Evolutionary conservation across 2,888 invertebrate species (phyloP), one percentile per base, ranked within the genome.

Genomic region (Sturmia bella): DNA sequence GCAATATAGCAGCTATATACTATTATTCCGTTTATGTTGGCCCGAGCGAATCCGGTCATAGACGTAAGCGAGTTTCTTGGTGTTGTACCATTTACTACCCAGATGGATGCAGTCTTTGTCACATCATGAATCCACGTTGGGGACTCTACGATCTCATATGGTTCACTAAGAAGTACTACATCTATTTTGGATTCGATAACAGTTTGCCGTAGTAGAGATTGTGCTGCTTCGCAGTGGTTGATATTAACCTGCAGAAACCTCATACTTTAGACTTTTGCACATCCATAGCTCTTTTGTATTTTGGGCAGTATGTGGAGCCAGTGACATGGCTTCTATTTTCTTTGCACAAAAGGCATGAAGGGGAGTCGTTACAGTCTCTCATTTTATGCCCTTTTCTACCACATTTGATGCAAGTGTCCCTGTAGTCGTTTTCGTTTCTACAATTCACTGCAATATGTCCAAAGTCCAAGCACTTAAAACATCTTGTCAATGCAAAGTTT

Each of bases 151-250:
- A 15, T 19, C n/a, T 27, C 43, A 19, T 70, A 54, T 4, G 63
- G 74, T n/a, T 75, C 66, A 37, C 54, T 41, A 11, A 75, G 45
- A 2, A 75, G 19, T 0, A 37, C 61, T 13, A 68, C 43, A 4
- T 79, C 61, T 4, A 52, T 17, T 13, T 15, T 41, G 17, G 13
- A 3, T 70, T 66, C 3, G n/a, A 21, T 37, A 1, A 61, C 19
- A 7, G 39, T 64, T 43, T 80, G 74, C 32, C 19, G 50, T 19
- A 78, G 21, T 1, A 77, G 48, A 21, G 45, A 45, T 7, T 77
- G 54, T 12, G 80, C 77, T 19, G 80, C 59, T 13, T 77, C 52
- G 39, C 59, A 77, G 17, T 75, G 54, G 19, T 70, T 83, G 3
- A 79, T 39, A 21, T 70, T 83, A 3, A 74, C 7, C 5, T 82